Percentiles rank a stretch among this genome's conserved stretches.
Evolutionary conservation across 2,113 vertebrate species (phyloP).

Genomic region (Isichthys henryi): DNA sequence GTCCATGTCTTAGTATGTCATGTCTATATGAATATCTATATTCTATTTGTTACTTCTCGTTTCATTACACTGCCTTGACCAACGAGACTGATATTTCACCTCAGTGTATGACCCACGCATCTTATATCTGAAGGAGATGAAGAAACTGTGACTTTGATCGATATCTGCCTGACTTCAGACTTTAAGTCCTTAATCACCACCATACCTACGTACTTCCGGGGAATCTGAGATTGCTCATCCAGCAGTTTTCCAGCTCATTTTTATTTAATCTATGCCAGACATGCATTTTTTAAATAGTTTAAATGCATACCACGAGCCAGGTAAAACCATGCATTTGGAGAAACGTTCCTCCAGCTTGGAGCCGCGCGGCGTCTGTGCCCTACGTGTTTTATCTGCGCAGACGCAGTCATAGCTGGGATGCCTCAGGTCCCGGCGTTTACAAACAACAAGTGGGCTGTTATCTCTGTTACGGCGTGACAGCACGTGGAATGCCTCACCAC

Average conservation of each 20-base stretch:
- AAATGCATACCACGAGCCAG: background rate
- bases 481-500: background rate
- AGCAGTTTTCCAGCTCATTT: background rate
- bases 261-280: background rate
- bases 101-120: background rate
- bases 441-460: background rate
- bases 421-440: background rate
- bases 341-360: background rate
- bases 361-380: background rate
- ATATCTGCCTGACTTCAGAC: background rate
- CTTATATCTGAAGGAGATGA: background rate
- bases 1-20: background rate
- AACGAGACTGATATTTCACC: background rate
- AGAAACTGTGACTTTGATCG: background rate
- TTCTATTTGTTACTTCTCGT: background rate
- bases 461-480: constrained; percentile 8
- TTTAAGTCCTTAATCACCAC: background rate
- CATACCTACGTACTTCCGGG: background rate
- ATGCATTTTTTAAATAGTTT: background rate
- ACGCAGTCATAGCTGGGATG: constrained; percentile 9
- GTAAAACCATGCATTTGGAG: background rate
- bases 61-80: background rate
- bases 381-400: background rate
- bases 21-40: background rate
- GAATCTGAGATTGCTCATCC: background rate